A percentile compares a stretch with the other conserved stretches of the same genome.
Conservation (phyloP, 2,113 vertebrate species). For the Pelodiscus sinensis region DNA sequence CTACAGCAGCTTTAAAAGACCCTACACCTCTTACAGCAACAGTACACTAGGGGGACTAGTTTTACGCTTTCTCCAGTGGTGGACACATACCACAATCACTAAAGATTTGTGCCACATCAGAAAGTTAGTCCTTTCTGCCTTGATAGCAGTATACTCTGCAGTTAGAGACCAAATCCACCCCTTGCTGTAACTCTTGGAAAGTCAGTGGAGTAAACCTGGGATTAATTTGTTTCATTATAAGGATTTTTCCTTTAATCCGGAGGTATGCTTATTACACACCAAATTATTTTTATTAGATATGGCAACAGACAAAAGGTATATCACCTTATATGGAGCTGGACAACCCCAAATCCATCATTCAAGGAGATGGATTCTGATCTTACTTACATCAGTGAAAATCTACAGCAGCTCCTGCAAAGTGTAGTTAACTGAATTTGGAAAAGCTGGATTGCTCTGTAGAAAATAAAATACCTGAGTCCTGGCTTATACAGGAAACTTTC, state of each 20-base stretch:
- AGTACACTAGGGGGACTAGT: slow-evolving; percentile 69
- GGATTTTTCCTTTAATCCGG: neutral
- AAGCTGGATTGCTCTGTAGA: neutral
- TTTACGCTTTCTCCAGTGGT: slow-evolving; percentile 29
- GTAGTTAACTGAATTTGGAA: neutral
- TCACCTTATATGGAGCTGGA: neutral
- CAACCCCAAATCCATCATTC: neutral
- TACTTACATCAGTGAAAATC: neutral
- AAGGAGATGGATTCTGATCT: neutral
- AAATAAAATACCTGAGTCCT: slow-evolving; percentile 4
- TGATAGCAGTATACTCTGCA: neutral
- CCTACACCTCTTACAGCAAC: slow-evolving; percentile 45
- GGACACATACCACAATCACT: neutral
- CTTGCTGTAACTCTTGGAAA: neutral
- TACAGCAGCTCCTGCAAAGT: neutral
- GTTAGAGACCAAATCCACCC: neutral
- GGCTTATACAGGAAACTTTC: neutral
- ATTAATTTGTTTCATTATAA: neutral
- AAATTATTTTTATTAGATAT: neutral
- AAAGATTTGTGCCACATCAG: neutral
- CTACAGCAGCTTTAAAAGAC: neutral
- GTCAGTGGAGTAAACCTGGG: neutral
- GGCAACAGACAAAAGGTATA: slow-evolving; percentile 2
- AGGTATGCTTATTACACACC: neutral
- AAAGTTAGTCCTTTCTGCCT: neutral